Evolutionary conservation across 2,797 vertebrate species (phyloP).

Genomic region (Podarcis lilfordi): DNA sequence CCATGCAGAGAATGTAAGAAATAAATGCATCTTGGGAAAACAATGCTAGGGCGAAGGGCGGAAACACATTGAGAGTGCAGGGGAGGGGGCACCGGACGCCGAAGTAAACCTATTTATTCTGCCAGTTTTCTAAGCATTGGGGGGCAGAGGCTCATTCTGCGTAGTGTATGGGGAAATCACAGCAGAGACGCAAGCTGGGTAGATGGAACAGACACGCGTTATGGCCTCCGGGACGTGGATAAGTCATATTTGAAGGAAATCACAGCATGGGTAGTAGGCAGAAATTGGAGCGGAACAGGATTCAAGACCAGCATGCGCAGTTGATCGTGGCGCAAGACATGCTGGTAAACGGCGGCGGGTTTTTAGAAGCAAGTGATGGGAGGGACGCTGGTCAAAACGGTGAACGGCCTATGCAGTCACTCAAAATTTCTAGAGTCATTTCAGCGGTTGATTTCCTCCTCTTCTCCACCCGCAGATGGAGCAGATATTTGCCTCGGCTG

Average conservation of each 20-base stretch:
- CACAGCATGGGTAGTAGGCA: too few species aligned
- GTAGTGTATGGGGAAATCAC: too few species aligned
- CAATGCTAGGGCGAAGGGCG: not conserved
- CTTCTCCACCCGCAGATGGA: constrained; percentile 55
- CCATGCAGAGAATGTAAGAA: not conserved
- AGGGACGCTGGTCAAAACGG: too few species aligned
- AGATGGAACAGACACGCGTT: not conserved
- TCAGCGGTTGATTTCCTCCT: not conserved
- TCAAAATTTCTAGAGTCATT: not conserved
- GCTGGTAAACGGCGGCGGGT: too few species aligned
- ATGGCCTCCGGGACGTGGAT: not conserved
- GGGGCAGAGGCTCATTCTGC: not conserved
- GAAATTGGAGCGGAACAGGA: not conserved
- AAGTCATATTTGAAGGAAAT: too few species aligned
- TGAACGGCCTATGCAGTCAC: too few species aligned
- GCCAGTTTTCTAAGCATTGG: not conserved
- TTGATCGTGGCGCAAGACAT: too few species aligned
- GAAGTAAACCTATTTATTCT: not conserved
- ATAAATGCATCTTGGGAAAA: not conserved
- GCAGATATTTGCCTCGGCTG: constrained; percentile 57
- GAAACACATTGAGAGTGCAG: too few species aligned
- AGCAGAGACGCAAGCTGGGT: too few species aligned
- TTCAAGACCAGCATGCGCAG: not conserved
- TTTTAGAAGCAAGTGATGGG: too few species aligned
- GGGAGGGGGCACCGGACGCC: not conserved